Evolutionary conservation across 2,797 vertebrate species (phyloP).

Genomic region (Zenarchopterus dispar): DNA sequence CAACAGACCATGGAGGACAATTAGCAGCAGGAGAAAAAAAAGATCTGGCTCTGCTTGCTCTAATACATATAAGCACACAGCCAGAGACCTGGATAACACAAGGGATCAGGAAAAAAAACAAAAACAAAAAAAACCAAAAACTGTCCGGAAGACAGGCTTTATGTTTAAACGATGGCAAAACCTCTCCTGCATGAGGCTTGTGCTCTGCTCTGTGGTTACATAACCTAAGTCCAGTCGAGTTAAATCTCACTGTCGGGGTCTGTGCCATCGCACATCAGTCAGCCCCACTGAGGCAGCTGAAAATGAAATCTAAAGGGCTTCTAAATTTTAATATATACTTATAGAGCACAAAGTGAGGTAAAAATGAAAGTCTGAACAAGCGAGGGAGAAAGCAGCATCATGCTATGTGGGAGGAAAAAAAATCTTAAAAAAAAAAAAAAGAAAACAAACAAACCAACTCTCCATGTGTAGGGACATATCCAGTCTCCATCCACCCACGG

Average conservation of each 20-base stretch:
- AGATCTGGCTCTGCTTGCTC: constrained; percentile 34
- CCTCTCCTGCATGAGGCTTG: constrained; percentile 33
- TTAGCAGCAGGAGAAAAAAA: constrained; percentile 63
- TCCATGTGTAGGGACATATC: neutral
- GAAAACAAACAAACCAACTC: neutral
- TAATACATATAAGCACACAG: constrained; percentile 25
- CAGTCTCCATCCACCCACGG: constrained; percentile 8
- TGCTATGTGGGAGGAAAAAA: neutral
- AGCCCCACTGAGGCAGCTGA: constrained; percentile 15
- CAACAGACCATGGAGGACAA: constrained; percentile 72
- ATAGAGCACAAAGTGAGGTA: constrained; percentile 10
- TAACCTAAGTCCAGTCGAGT: constrained; percentile 67
- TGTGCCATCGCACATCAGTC: constrained; percentile 52
- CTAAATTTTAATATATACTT: constrained; percentile 21
- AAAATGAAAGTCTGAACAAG: neutral
- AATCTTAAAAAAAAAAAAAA: neutral
- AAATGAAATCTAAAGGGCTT: constrained; percentile 14
- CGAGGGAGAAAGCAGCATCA: constrained; percentile 5
- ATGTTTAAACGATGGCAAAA: constrained; percentile 32
- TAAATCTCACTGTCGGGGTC: constrained; percentile 56
- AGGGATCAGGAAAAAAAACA: constrained; percentile 30
- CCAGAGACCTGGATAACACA: constrained; percentile 42
- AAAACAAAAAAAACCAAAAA: constrained; percentile 7
- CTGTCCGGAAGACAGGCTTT: constrained; percentile 22
- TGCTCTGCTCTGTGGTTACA: constrained; percentile 46